Percentiles rank a stretch among this genome's conserved stretches.
phyloP scores from a whole-genome alignment of 1,140 invertebrate species.

The Musca vetustissima region DNA sequence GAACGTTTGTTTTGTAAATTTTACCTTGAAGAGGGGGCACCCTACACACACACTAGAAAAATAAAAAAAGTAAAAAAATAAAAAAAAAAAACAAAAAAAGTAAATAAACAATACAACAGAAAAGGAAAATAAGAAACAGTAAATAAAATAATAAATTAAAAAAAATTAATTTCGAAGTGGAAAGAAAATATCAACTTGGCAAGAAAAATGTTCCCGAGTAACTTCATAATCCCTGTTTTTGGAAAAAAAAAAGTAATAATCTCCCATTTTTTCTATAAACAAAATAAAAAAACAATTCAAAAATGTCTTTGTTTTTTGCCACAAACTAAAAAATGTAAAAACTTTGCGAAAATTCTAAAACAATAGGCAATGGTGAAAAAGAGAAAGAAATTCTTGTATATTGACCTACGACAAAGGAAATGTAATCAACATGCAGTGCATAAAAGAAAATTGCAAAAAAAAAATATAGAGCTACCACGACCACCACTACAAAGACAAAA shows the following conservation, averaged over 20 bases:
- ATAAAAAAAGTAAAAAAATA: not conserved
- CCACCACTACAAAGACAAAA: conserved; percentile 12
- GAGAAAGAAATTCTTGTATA: conserved; percentile 15
- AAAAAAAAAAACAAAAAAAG: no score
- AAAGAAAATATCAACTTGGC: not conserved
- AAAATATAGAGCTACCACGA: not conserved
- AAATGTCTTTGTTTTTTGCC: not conserved
- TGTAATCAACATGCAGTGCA: conserved; percentile 22
- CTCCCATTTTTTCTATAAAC: no score
- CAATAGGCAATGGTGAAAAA: not conserved
- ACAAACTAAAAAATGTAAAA: not conserved
- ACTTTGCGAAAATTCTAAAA: not conserved
- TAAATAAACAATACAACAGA: no score
- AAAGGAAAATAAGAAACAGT: no score
- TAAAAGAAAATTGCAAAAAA: not conserved
- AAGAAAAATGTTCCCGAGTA: not conserved
- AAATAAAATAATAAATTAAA: not conserved
- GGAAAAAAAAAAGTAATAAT: no score
- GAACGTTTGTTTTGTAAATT: conserved; percentile 7
- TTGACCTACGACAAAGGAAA: conserved; percentile 24
- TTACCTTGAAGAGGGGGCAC: not conserved
- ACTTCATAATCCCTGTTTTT: not conserved
- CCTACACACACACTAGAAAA: not conserved
- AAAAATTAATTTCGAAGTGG: not conserved
- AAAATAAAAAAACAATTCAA: not conserved